phyloP scores from a whole-genome alignment of 2,797 vertebrate species.

The Enteromius viviparus region DNA sequence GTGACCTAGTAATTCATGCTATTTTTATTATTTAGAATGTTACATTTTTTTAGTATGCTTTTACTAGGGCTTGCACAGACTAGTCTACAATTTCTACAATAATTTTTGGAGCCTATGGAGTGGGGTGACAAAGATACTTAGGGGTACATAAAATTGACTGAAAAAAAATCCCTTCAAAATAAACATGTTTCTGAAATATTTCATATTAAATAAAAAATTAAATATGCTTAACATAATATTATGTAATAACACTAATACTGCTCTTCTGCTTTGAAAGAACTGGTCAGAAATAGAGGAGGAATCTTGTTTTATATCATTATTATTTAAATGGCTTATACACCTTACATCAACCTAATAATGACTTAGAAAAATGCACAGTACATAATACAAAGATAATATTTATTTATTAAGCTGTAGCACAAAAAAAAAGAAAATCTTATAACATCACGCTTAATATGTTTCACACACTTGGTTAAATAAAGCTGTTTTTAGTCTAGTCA shows the following conservation, averaged over 20 bases:
- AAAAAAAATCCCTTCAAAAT: neutral
- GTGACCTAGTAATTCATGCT: conserved; percentile 50
- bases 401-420: neutral
- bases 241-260: neutral
- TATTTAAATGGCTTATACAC: neutral
- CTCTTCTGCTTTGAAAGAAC: neutral
- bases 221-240: neutral
- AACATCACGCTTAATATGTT: neutral
- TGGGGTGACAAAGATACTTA: neutral
- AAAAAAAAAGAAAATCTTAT: neutral
- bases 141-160: neutral
- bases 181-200: neutral
- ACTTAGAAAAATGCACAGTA: neutral
- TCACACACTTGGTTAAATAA: neutral
- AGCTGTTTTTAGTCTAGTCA: neutral
- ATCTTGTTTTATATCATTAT: neutral
- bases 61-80: conserved; percentile 11
- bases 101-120: neutral
- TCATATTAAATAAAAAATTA: no score
- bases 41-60: neutral
- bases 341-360: neutral
- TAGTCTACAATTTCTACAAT: neutral
- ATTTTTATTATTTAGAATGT: neutral
- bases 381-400: neutral
- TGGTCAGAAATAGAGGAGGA: neutral